Percentiles rank a stretch among this genome's conserved stretches.
Evolutionary conservation across 2,797 vertebrate genomes (phyloP).

Genomic region (Eurystomus glaucurus): DNA sequence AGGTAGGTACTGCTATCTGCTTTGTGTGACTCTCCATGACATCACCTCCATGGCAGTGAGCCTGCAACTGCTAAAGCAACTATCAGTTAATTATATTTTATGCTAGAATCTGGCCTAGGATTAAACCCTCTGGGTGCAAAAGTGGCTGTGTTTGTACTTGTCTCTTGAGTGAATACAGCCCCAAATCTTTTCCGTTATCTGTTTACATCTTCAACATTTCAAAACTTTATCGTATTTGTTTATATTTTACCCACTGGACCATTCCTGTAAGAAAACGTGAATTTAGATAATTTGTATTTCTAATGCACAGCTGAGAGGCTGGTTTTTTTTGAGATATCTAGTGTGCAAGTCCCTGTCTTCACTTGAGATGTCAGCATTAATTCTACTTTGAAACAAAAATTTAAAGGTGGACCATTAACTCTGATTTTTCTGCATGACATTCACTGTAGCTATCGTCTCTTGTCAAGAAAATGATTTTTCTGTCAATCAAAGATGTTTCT

Average conservation of each 20-base stretch:
- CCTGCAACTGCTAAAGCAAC: neutral
- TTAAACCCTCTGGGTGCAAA: neutral
- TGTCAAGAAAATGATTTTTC: constrained; percentile 51
- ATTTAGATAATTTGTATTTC: neutral
- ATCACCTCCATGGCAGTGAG: neutral
- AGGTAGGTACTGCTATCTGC: neutral
- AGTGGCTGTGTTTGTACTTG: neutral
- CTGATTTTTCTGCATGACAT: constrained; percentile 30
- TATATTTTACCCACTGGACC: neutral
- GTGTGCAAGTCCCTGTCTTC: neutral
- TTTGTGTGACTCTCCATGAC: neutral
- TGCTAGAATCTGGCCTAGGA: neutral
- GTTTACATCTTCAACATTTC: neutral
- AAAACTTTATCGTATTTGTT: neutral
- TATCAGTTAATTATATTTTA: neutral
- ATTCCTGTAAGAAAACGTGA: neutral
- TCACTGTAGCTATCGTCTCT: neutral
- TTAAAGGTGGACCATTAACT: constrained; percentile 10
- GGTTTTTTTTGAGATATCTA: neutral
- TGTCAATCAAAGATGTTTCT: constrained; percentile 18
- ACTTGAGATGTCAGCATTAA: constrained; percentile 47
- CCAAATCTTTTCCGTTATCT: neutral
- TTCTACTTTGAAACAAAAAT: constrained; percentile 34
- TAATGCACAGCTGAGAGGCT: neutral
- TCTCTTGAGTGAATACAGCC: neutral